A percentile compares a stretch with the other conserved stretches of the same genome.
Conservation (phyloP, 2,797 vertebrate species). For the Taenioides sp. region DNA sequence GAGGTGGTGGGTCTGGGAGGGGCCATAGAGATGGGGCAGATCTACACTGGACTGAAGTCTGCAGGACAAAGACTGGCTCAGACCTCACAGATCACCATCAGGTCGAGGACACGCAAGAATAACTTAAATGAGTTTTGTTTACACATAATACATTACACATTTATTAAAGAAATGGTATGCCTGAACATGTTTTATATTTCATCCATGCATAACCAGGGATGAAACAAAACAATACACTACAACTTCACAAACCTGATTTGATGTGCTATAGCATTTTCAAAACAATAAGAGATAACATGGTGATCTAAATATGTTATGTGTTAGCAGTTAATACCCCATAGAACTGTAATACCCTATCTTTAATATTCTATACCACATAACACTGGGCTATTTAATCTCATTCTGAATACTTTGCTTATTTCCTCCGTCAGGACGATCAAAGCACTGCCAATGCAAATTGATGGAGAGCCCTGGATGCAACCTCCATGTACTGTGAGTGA, state of each 20-base stretch:
- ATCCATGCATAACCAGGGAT: too few species aligned
- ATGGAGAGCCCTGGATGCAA: conserved; percentile 97
- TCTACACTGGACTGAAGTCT: conserved; percentile 90
- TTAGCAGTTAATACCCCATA: too few species aligned
- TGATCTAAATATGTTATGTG: too few species aligned
- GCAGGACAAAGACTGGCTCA: conserved; percentile 88
- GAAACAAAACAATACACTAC: too few species aligned
- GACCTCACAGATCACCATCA: conserved; percentile 87
- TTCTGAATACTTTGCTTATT: not conserved
- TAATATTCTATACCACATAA: not conserved
- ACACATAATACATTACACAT: too few species aligned
- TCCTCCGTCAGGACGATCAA: conserved; percentile 82
- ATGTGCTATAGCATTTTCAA: too few species aligned
- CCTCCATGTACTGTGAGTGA: conserved; percentile 88
- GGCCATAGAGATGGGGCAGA: conserved; percentile 92
- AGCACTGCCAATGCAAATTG: conserved; percentile 93
- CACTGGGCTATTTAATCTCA: not conserved
- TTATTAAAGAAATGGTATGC: too few species aligned
- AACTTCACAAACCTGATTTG: too few species aligned
- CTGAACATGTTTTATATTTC: too few species aligned
- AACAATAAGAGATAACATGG: too few species aligned
- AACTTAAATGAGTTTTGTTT: too few species aligned
- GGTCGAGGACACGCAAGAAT: conserved; percentile 60
- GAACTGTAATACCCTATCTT: not conserved
- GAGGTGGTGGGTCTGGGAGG: conserved; percentile 92